phyloP scores from a whole-genome alignment of 2,888 invertebrate genomes.

The Copidosoma aretas region DNA sequence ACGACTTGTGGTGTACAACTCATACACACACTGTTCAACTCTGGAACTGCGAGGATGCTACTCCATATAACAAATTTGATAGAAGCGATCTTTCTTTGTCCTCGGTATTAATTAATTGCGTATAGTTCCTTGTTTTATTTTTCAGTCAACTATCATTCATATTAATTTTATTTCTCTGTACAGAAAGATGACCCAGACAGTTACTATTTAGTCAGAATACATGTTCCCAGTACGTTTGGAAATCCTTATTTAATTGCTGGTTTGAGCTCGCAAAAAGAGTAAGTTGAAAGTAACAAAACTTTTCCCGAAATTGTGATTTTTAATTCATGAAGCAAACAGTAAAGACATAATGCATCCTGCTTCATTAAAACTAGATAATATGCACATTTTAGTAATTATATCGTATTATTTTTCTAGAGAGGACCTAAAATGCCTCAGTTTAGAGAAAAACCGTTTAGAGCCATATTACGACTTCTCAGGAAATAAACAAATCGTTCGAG shows the following conservation, averaged over 20 bases:
- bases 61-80: slow-evolving; percentile 66
- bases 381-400: slow-evolving; percentile 27
- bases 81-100: slow-evolving; percentile 67
- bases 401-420: slow-evolving; percentile 51
- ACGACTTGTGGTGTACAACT: slow-evolving; percentile 70
- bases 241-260: slow-evolving; percentile 71
- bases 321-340: too few species aligned
- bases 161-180: slow-evolving; percentile 36
- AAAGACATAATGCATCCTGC: too few species aligned
- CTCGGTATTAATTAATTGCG: slow-evolving; percentile 60
- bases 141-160: background rate
- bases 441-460: slow-evolving; percentile 65
- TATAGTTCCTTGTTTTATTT: slow-evolving; percentile 14
- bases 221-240: slow-evolving; percentile 62
- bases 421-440: slow-evolving; percentile 63
- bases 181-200: slow-evolving; percentile 70
- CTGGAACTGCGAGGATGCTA: slow-evolving; percentile 72
- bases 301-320: background rate
- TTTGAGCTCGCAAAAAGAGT: slow-evolving; percentile 68
- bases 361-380: background rate
- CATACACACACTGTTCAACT: slow-evolving; percentile 75
- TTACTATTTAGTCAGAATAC: slow-evolving; percentile 72
- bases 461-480: slow-evolving; percentile 67
- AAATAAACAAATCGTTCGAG: slow-evolving; percentile 77
- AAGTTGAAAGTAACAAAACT: slow-evolving; percentile 42